Percentiles rank a stretch among this genome's conserved stretches.
These are phyloP conservation scores for Thomomys bottae DNA, from an alignment of 2,113 vertebrate species.

Conservation along the genomic window DNA sequence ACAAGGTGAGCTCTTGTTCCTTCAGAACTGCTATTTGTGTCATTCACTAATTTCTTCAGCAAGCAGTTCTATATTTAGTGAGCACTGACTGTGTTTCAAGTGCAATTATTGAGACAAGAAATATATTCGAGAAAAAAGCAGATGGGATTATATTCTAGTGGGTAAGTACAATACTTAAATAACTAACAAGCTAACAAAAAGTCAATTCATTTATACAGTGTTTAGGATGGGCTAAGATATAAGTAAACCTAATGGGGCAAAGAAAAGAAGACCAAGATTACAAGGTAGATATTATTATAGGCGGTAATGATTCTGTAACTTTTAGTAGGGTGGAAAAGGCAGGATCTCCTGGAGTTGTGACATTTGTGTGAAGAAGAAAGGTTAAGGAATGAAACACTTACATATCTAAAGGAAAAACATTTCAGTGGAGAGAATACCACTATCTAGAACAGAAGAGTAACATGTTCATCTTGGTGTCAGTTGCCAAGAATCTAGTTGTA, in stretches of 20 bases:
- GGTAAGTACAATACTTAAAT: neutral
- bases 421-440: neutral
- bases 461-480: neutral
- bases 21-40: neutral
- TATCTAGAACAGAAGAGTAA: neutral
- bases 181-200: neutral
- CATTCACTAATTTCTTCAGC: neutral
- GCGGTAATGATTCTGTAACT: neutral
- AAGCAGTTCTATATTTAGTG: neutral
- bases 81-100: neutral
- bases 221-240: neutral
- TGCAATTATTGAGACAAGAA: neutral
- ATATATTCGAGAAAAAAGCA: neutral
- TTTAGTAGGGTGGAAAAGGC: neutral
- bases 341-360: constrained; percentile 2
- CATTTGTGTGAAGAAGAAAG: neutral
- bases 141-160: neutral
- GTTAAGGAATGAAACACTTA: neutral
- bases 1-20: neutral
- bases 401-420: neutral
- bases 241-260: neutral
- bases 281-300: neutral
- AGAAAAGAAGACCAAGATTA: neutral
- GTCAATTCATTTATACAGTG: no score
- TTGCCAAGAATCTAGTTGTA: neutral